Percentiles rank a stretch among this genome's conserved stretches.
Evolutionary conservation across 1,140 invertebrate genomes (phyloP).

Genomic region (Drosophila bipectinata): DNA sequence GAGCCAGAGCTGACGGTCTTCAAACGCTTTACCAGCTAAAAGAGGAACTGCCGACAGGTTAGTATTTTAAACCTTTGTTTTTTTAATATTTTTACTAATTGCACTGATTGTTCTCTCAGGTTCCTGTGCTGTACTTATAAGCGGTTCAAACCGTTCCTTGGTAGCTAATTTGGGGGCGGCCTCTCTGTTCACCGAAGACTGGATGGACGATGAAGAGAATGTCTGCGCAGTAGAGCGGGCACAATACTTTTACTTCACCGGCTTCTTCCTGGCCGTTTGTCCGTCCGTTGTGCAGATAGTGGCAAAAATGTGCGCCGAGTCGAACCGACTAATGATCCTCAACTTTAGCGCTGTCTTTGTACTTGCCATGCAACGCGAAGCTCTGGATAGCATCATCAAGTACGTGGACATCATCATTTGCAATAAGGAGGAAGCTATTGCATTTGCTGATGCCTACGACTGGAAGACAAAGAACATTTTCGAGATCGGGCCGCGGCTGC

Average conservation of each 20-base stretch:
- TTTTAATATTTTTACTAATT: too few species aligned
- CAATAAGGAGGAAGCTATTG: constrained; percentile 61
- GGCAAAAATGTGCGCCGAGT: constrained; percentile 12
- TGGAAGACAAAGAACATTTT: constrained; percentile 62
- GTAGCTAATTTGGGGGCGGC: constrained; percentile 69
- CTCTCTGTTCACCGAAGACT: constrained; percentile 43
- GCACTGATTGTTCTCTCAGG: constrained; percentile 84
- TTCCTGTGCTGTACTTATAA: constrained; percentile 93
- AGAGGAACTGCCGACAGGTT: constrained; percentile 88
- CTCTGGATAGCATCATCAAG: constrained; percentile 29
- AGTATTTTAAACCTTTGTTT: not conserved
- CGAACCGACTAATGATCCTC: constrained; percentile 36
- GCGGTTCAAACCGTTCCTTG: constrained; percentile 42
- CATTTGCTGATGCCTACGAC: constrained; percentile 23
- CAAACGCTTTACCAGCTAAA: constrained; percentile 93
- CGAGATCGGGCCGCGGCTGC: constrained; percentile 46
- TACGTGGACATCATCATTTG: constrained; percentile 57
- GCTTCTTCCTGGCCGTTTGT: constrained; percentile 65
- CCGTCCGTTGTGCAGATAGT: constrained; percentile 22
- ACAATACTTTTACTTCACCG: constrained; percentile 52
- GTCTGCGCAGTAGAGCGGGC: constrained; percentile 44
- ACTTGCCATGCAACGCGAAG: constrained; percentile 28
- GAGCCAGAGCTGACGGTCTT: constrained; percentile 92
- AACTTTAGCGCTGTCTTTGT: constrained; percentile 70
- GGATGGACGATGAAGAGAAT: constrained; percentile 51